These are phyloP conservation scores for Hylia prasina DNA, from an alignment of 2,113 vertebrate genomes.

Conservation along the genomic window DNA sequence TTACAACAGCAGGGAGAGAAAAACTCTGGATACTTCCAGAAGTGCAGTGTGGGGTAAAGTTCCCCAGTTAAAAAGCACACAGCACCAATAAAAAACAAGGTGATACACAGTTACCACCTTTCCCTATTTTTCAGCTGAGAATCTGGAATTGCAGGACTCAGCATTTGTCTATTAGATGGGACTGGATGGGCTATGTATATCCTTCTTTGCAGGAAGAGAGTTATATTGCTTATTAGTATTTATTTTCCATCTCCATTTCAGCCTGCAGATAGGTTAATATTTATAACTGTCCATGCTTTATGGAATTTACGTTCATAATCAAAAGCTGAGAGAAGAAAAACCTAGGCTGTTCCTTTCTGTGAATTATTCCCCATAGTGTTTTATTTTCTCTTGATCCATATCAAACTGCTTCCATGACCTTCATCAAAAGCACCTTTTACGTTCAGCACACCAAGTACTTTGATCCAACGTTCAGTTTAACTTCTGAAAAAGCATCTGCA, in stretches of 20 bases:
- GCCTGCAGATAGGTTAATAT: neutral
- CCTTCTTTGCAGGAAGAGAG: neutral
- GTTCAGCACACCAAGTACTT: neutral
- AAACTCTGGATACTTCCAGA: neutral
- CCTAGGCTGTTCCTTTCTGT: neutral
- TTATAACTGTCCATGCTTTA: neutral
- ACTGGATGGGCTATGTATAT: no score
- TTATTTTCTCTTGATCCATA: neutral
- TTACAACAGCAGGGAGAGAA: neutral
- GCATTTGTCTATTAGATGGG: neutral
- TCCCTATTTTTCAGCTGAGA: neutral
- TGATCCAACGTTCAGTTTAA: neutral
- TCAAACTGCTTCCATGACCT: neutral
- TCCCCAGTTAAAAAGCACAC: neutral
- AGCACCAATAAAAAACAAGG: accelerated
- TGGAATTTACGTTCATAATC: neutral
- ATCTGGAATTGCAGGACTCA: neutral
- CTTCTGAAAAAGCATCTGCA: neutral
- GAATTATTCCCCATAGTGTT: neutral
- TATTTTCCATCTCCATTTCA: neutral
- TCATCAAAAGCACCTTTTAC: neutral
- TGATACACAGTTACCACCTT: accelerated
- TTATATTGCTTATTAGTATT: neutral
- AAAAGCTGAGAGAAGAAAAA: neutral
- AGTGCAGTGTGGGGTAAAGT: neutral